Conservation (phyloP, 2,888 invertebrate genomes). For the Drosophila algonquin region DNA sequence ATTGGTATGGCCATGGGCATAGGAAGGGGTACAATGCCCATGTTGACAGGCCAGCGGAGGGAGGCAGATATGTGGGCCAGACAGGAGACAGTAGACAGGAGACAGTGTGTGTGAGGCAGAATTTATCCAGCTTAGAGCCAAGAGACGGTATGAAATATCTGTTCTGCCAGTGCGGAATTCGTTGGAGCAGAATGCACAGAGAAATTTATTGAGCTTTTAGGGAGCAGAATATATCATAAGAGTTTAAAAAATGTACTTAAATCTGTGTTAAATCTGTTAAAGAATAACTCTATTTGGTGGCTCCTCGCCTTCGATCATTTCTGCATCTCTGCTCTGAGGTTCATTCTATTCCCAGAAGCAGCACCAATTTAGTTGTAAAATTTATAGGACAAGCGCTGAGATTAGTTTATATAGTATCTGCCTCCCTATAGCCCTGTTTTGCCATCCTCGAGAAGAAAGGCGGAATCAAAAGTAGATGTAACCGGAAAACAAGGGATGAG, state of each 20-base stretch:
- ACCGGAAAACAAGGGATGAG: slow-evolving; percentile 19
- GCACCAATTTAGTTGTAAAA: slow-evolving; percentile 64
- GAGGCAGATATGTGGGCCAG: not conserved
- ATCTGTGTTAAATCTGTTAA: too few relatives aligned
- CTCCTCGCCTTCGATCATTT: too few relatives aligned
- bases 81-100: not conserved
- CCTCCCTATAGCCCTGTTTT: not conserved
- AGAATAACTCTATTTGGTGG: too few relatives aligned
- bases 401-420: slow-evolving; percentile 42
- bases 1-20: not conserved
- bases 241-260: too few relatives aligned
- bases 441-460: slow-evolving; percentile 31
- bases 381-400: slow-evolving; percentile 59
- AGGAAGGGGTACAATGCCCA: too few relatives aligned
- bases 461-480: not conserved
- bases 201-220: not conserved
- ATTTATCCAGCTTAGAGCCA: not conserved
- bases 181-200: not conserved
- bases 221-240: not conserved
- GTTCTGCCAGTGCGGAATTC: too few relatives aligned
- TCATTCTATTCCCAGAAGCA: not conserved
- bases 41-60: too few relatives aligned
- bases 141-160: too few relatives aligned
- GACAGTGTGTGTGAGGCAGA: not conserved
- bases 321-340: not conserved